Percentiles rank a stretch among this genome's conserved stretches.
Conservation (phyloP, 2,888 invertebrate genomes). For the Eupithecia abbreviata region DNA sequence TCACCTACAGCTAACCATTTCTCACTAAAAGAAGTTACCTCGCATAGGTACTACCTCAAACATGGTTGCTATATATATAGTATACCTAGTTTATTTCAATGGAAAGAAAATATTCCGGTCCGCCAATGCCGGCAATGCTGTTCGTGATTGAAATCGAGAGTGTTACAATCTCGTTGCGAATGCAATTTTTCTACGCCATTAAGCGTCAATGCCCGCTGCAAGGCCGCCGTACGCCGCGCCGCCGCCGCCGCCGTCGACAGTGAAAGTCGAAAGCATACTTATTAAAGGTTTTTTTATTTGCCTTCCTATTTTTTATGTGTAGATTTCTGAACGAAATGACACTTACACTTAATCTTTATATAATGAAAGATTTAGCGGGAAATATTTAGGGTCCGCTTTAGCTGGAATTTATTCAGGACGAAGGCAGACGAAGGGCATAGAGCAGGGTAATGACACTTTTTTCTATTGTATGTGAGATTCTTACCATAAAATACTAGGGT, state of each 20-base stretch:
- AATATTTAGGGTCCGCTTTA: neutral
- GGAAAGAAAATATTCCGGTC: constrained; percentile 5
- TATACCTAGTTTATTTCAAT: neutral
- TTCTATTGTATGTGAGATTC: neutral
- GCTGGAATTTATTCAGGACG: neutral
- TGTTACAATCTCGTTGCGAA: constrained; percentile 51
- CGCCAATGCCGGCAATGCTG: constrained; percentile 30
- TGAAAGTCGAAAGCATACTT: constrained; percentile 74
- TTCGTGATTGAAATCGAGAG: constrained; percentile 60
- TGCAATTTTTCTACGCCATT: constrained; percentile 60
- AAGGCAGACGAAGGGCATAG: neutral
- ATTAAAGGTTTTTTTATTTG: constrained; percentile 52
- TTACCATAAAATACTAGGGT: neutral
- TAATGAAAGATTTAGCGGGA: constrained; percentile 4
- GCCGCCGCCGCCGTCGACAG: constrained; percentile 61
- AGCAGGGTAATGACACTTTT: neutral
- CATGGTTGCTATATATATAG: neutral
- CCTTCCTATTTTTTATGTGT: constrained; percentile 50
- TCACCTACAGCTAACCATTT: too few species aligned
- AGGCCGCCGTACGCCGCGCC: constrained; percentile 53
- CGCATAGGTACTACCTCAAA: neutral
- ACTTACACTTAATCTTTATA: constrained; percentile 15
- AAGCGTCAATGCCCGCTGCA: constrained; percentile 66
- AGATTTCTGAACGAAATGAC: constrained; percentile 42
- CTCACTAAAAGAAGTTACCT: neutral